Base-by-base conservation (phyloP, 2,888 invertebrate genomes). In the Leptinotarsa rubiginosa region DNA sequence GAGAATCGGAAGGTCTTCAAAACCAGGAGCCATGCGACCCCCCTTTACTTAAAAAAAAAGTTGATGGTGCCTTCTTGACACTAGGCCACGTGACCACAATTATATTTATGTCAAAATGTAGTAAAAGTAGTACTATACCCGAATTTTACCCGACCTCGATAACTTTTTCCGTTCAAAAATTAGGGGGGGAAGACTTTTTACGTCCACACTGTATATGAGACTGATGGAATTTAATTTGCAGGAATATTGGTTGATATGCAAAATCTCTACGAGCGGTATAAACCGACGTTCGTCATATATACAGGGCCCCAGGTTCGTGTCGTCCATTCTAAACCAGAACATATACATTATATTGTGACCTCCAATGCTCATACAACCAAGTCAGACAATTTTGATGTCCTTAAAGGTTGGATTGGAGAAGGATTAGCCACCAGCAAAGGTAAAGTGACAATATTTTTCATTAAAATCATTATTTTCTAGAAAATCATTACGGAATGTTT, bases 201-300 rank as follows among this genome's bases (percentile, higher is more conserved):
- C 31, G 31, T 0, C 7, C 7, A 7, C 1, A 31, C 10, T 41
- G 10, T 22, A 15, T 16, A 18, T n/a, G 5, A 69, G 7, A 47
- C 47, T 20, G 12, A 31, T 31, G 18, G n/a, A 49, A 0, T 16
- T 18, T 22, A 10, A 15, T 54, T 54, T 64, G 15, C 47, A 70
- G 70, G 64, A 59, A 64, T 70, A n/a, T 47, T 70, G 62, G 56
- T 59, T 16, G 70, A 64, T 49, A 70, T 70, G 70, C 70, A 64
- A n/a, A 49, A 41, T 22, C 49, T 70, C 3, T 70, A 70, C 18
- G 62, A 70, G 47, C 47, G 31, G 49, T 70, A 70, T 49, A 70
- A 70, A 49, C 70, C 70, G 1, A 59, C 62, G 47, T 70, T 70
- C 64, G 70, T 70, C 25, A 50, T 70, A 62, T 70, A 64, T 47